These are phyloP conservation scores for Drosophila sproati DNA, from an alignment of 1,140 invertebrate genomes.

Conservation along the genomic window DNA sequence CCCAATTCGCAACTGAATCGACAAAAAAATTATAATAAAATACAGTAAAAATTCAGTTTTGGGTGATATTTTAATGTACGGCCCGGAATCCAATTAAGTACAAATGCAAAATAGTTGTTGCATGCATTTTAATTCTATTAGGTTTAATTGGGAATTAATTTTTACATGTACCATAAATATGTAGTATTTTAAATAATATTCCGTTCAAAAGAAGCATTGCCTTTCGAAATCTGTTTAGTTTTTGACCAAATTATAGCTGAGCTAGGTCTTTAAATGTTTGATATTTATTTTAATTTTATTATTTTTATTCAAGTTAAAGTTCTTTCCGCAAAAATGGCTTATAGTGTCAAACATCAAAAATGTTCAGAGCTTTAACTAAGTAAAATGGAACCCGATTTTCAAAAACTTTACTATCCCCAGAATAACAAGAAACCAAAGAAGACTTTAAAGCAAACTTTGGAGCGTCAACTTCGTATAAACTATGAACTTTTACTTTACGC, in stretches of 20 bases:
- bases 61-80: background rate
- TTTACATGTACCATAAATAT: background rate
- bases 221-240: too few species aligned
- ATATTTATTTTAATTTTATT: too few species aligned
- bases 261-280: too few species aligned
- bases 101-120: constrained; percentile 27
- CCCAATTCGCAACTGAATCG: too few species aligned
- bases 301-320: too few species aligned
- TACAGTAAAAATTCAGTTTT: background rate
- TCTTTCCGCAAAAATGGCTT: too few species aligned
- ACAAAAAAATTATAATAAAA: constrained; percentile 4
- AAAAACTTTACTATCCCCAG: background rate
- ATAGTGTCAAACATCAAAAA: too few species aligned
- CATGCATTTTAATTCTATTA: background rate
- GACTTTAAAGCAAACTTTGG: background rate
- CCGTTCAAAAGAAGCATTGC: too few species aligned
- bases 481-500: background rate
- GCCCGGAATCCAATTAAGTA: constrained; percentile 24
- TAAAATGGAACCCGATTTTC: too few species aligned
- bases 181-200: background rate
- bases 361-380: too few species aligned
- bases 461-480: background rate
- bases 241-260: too few species aligned
- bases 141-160: background rate
- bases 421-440: background rate